Evolutionary conservation across 1,140 invertebrate species (phyloP), one percentile per base, ranked within the genome.

Genomic region (Teleopsis dalmanni): DNA sequence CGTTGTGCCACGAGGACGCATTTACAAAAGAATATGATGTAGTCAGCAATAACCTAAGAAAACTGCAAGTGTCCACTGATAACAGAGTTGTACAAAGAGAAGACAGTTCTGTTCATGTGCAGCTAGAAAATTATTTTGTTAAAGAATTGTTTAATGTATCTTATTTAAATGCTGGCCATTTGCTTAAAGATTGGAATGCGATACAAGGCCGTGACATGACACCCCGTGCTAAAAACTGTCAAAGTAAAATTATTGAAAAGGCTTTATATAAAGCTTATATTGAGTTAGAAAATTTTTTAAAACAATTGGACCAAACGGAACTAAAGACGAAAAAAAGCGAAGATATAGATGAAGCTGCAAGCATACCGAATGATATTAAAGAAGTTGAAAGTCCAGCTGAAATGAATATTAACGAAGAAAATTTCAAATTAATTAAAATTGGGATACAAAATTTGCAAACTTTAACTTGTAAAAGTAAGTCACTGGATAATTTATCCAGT

Each of bases 171-270:
- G 57, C 58, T 0, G 10, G 62, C 14, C 55, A 65, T 36, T 45
- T 67, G 16, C 54, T 68, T 0, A 67, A 68, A 36, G 54, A 52
- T 26, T 67, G 61, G 58, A 27, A 47, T 23, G 53, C 50, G 0
- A 62, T 67, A 46, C 59, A 60, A 11, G 64, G 64, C 6, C 49
- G 64, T 1, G 64, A 67, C 43, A 42, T 56, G 14, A 59, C 64
- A 4, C 64, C 64, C 0, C 52, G 47, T 47, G 4, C 37, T 13
- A 0, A 55, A 14, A 14, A 51, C 21, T 40, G 23, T 21, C 35
- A 21, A 36, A 21, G 3, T 22, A 19, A 42, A n/a, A 34, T 14
- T 23, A 34, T 8, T 29, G 9, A 36, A 26, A 22, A 27, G 31
- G 11, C 8, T n/a, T n/a, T n/a, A n/a, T n/a, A 33, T 27, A 29